A percentile compares a stretch with the other conserved stretches of the same genome.
phyloP scores from a whole-genome alignment of 2,797 vertebrate species.

The Mycteria americana region DNA sequence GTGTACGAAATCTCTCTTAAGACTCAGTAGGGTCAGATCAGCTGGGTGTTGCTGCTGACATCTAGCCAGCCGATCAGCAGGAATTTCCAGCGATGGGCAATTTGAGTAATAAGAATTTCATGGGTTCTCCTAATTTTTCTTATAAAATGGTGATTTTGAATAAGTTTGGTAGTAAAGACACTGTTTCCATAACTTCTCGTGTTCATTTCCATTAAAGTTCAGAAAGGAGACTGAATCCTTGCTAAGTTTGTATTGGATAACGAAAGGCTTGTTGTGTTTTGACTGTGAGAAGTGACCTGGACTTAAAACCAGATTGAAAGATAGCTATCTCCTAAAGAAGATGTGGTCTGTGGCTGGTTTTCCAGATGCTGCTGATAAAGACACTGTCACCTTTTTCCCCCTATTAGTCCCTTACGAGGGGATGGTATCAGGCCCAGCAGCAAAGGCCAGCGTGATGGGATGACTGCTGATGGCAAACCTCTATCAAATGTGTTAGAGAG shows the following conservation, averaged over 20 bases:
- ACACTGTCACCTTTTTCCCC: not conserved
- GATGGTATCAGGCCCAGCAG: not conserved
- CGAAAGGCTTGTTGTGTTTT: not conserved
- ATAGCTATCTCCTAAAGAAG: not conserved
- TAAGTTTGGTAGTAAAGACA: not conserved
- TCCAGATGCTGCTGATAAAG: not conserved
- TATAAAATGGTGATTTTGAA: not conserved
- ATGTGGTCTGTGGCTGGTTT: not conserved
- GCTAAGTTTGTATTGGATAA: not conserved
- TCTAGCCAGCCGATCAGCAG: not conserved
- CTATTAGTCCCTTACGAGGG: rapidly evolving
- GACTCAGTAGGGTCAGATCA: not conserved
- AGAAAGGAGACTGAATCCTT: not conserved
- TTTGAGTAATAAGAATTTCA: not conserved
- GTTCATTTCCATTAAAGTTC: not conserved
- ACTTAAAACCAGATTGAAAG: not conserved
- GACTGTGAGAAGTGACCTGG: not conserved
- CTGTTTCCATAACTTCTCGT: not conserved
- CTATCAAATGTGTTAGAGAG: not conserved
- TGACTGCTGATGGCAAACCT: not conserved
- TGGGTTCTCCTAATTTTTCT: not conserved
- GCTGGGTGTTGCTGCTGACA: not conserved
- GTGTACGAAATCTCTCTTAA: not conserved
- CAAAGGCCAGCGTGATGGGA: not conserved
- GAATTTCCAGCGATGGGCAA: not conserved